Evolutionary conservation across 2,113 vertebrate genomes (phyloP), one percentile per base, ranked within the genome.

Genomic region (Saguinus imperator): DNA sequence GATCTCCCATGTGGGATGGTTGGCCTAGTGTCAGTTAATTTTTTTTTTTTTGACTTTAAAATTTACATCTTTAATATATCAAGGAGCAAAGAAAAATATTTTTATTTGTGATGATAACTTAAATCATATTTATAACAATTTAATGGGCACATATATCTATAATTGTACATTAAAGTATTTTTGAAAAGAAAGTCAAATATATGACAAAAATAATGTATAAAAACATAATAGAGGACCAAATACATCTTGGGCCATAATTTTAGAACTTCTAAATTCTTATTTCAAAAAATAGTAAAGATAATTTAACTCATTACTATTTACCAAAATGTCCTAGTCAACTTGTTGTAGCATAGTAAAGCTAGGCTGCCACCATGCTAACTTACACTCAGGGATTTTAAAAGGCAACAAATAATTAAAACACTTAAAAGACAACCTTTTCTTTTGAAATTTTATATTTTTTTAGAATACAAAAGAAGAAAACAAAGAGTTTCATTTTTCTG

Each of bases 101-200:
- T 97, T 97, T 97, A 97, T 92, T 95, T 40, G 88, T 70, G 37
- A 76, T 72, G n/a, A n/a, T n/a, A 77, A 96, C 68, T 97, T 94
- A 98, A 97, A 95, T 87, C 97, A 86, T 93, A 97, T 97, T 96
- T 96, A 97, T 94, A 97, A 90, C 6, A 37, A 84, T 64, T 88
- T 85, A 77, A 80, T 84, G 58, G 55, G 23, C 37, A 97, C 29
- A 87, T 32, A 73, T 95, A 97, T 92, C 61, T 97, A 97, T 93
- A 97, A 94, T 89, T 97, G 57, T 75, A 96, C 82, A 96, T 58
- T 64, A 86, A 97, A 82, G 40, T 88, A 95, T 79, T 96, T 97
- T 88, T 84, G n/a, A 27, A 95, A 96, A 94, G 11, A 8, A 76
- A 89, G 89, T 48, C 64, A 43, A 43, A 89, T 40, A 21, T 87